Conservation (phyloP, 2,113 vertebrate species). For the Hipposideros armiger region DNA sequence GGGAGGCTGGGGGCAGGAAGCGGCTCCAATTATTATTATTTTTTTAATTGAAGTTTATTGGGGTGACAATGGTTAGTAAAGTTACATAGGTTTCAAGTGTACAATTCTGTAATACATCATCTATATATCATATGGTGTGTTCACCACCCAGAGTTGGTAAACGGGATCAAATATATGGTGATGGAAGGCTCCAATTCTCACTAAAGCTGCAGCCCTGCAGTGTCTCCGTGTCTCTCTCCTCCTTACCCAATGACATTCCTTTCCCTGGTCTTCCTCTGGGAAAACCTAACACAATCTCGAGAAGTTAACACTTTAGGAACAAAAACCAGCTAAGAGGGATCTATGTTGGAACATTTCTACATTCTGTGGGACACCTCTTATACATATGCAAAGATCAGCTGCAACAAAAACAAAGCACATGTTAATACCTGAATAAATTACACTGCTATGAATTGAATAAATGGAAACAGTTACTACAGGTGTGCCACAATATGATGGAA, state of each 20-base stretch:
- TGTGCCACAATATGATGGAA: neutral
- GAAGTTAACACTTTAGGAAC: neutral
- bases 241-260: neutral
- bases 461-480: neutral
- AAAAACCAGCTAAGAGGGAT: neutral
- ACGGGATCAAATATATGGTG: too few relatives aligned
- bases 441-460: neutral
- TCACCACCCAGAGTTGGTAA: too few relatives aligned
- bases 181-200: neutral
- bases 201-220: neutral
- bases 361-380: neutral
- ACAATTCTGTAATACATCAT: too few relatives aligned
- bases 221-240: neutral
- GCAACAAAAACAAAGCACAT: neutral
- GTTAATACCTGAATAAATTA: neutral
- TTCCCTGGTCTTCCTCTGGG: neutral
- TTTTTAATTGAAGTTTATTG: too few relatives aligned
- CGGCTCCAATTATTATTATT: neutral
- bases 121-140: too few relatives aligned
- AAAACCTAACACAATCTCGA: neutral
- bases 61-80: too few relatives aligned
- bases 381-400: neutral
- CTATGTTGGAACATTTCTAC: neutral
- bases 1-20: neutral
- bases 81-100: too few relatives aligned